phyloP scores from a whole-genome alignment of 2,113 vertebrate genomes.

The Solenodon paradoxus region DNA sequence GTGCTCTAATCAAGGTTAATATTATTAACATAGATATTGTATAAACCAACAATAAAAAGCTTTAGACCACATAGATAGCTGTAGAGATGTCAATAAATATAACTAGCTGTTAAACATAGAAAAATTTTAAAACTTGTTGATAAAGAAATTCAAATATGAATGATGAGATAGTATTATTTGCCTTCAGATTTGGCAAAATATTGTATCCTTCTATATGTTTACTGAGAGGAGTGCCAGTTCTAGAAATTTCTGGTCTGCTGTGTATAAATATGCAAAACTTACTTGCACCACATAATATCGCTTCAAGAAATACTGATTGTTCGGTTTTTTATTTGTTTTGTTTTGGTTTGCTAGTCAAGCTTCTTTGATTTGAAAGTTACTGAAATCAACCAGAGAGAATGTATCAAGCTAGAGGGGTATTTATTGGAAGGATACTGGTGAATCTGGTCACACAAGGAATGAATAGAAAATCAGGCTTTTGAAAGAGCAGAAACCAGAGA shows the following conservation, averaged over 20 bases:
- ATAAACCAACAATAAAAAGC: neutral
- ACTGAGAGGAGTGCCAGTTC: neutral
- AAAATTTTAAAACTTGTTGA: neutral
- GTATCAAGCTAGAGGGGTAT: neutral
- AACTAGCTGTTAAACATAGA: neutral
- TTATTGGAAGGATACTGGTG: neutral
- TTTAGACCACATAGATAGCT: neutral
- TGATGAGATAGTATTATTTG: neutral
- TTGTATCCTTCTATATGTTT: neutral
- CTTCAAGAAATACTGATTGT: neutral
- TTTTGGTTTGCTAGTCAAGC: neutral
- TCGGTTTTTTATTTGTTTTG: too few relatives aligned
- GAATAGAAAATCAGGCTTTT: neutral
- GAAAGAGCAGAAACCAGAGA: neutral
- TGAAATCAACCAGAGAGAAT: neutral
- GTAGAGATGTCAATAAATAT: neutral
- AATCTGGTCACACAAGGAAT: neutral
- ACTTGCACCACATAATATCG: neutral
- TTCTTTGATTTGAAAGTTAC: conserved; percentile 14
- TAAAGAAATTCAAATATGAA: neutral
- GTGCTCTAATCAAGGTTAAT: neutral
- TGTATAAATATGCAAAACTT: neutral
- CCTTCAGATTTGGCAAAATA: neutral
- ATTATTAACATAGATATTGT: neutral
- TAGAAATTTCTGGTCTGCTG: neutral